Percentiles rank a stretch among this genome's conserved stretches.
Evolutionary conservation across 2,888 invertebrate genomes (phyloP).

Genomic region (Cataglyphis cursor): DNA sequence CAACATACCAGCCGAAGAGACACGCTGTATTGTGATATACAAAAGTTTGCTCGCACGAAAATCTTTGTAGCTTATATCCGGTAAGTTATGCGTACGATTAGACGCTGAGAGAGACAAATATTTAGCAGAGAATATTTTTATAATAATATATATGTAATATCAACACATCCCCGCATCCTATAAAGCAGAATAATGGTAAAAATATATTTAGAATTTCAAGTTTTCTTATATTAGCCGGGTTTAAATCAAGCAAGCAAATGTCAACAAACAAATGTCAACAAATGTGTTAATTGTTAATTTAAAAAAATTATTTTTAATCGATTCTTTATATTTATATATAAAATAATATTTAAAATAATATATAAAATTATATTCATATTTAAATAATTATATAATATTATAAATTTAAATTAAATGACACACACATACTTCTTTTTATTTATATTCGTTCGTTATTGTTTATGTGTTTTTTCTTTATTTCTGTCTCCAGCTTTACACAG

Average conservation of each 20-base stretch:
- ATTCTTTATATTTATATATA: neutral
- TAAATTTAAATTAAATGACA: neutral
- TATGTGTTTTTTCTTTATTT: neutral
- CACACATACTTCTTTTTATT: neutral
- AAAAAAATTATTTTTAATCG: neutral
- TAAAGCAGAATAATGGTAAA: neutral
- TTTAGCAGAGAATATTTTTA: neutral
- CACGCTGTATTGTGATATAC: neutral
- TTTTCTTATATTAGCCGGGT: neutral
- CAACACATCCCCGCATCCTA: neutral
- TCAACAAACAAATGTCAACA: neutral
- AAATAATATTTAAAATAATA: no score
- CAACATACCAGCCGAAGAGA: neutral
- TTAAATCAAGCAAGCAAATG: neutral
- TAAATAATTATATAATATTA: neutral
- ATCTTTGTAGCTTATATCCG: slow-evolving; percentile 16
- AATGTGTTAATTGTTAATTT: neutral
- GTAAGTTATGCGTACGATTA: neutral
- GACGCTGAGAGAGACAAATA: neutral
- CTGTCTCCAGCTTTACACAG: neutral
- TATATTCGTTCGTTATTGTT: neutral
- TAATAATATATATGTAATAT: neutral
- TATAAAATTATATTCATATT: neutral
- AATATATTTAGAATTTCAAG: neutral
- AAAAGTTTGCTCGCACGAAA: slow-evolving; percentile 1